Evolutionary conservation across 2,888 invertebrate species (phyloP).

Genomic region (Alloplasta piceator): DNA sequence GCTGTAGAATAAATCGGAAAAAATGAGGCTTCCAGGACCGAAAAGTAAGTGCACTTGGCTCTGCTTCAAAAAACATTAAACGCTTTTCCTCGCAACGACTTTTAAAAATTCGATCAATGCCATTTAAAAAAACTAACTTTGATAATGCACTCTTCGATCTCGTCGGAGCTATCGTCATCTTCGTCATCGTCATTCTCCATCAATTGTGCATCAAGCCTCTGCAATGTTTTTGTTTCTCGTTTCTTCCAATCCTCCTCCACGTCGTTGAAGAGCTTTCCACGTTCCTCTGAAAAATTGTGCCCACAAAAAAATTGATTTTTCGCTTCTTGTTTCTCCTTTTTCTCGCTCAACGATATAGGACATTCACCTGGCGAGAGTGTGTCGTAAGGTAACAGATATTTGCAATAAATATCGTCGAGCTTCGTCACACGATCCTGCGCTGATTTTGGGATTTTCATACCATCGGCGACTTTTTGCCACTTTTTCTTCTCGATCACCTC

Average conservation of each 20-base stretch:
- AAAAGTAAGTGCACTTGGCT: no score
- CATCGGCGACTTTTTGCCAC: conserved; percentile 94
- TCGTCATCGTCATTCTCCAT: conserved; percentile 83
- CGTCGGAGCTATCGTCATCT: conserved; percentile 84
- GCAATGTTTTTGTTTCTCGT: conserved; percentile 85
- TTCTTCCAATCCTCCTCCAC: conserved; percentile 91
- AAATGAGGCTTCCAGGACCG: no score
- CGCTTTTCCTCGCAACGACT: not conserved
- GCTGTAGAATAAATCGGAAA: not conserved
- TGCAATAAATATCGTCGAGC: conserved; percentile 95
- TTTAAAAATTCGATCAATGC: no score
- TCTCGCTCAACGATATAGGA: not conserved
- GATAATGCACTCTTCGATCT: conserved; percentile 90
- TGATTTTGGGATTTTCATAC: conserved; percentile 92
- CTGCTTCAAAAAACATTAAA: conserved; percentile 1
- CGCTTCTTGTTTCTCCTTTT: not conserved
- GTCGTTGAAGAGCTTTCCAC: conserved; percentile 88
- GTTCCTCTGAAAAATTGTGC: conserved; percentile 86
- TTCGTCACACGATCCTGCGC: conserved; percentile 92
- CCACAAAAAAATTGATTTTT: not conserved
- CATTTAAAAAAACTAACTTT: conserved; percentile 85
- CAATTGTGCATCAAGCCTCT: conserved; percentile 79
- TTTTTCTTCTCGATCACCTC: conserved; percentile 94
- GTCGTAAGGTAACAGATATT: conserved; percentile 95
- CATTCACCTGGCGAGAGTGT: conserved; percentile 87